Base-by-base conservation (phyloP, 2,888 invertebrate genomes). In the Trissolcus japonicus region DNA sequence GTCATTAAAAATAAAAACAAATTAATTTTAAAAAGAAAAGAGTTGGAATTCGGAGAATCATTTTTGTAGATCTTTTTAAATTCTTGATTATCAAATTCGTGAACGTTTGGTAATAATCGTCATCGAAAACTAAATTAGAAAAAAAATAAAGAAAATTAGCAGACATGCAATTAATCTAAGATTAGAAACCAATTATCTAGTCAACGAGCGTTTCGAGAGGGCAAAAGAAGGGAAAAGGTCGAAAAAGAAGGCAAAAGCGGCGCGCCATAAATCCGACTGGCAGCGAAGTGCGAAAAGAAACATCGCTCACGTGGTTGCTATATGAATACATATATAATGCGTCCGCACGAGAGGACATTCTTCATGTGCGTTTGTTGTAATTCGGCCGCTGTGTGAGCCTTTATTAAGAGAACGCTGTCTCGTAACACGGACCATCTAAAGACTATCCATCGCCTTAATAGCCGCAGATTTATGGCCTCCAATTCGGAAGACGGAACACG, bases 401-500 rank as follows among this genome's bases (percentile, higher is more conserved):
- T 79, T 83, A 84, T 84, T 83, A 83, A 85, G 85, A 83, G 83
- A 82, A 85, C 84, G 82, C 81, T 80, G 82, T 81, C 83, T 81
- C 81, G 82, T 81, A 82, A 82, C 87, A 87, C 85, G 83, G 85
- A 82, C 86, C 86, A 87, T 87, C 86, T 86, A 87, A 85, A 83
- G 82, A 82, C 83, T 83, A 85, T 84, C 84, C 85, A 82, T 82
- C 84, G 87, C 86, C 88, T 87, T 88, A 87, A 88, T 88, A 87
- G 87, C 87, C 81, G 80, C 82, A 86, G 88, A 87, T 87, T 87
- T 87, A 87, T 87, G 83, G 84, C 82, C 82, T 76, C 80, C 77
- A 81, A 80, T 77, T 77, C 76, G 74, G 76, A 77, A 78, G 69
- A 66, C 76, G 76, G 72, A 71, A 75, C 79, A 72, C 73, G 74